phyloP scores from a whole-genome alignment of 2,797 vertebrate species.

The Rhodeus uyekii region DNA sequence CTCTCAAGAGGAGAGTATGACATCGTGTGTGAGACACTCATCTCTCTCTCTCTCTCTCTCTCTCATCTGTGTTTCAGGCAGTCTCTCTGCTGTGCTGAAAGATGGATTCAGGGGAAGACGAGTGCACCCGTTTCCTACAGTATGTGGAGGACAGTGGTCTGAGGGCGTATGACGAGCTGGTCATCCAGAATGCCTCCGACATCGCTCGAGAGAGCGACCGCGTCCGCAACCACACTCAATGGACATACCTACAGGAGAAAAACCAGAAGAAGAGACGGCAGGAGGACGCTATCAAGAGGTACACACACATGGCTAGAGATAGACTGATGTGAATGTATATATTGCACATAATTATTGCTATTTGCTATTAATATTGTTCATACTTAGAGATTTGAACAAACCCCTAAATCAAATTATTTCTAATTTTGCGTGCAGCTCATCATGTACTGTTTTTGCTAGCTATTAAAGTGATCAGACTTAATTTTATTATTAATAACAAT shows the following conservation, averaged over 20 bases:
- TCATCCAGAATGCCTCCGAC: constrained; percentile 92
- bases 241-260: constrained; percentile 94
- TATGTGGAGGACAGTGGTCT: constrained; percentile 95
- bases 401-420: not conserved
- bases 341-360: not conserved
- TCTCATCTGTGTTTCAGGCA: constrained; percentile 60
- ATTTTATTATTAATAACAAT: not conserved
- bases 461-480: not conserved
- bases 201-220: constrained; percentile 85
- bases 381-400: not conserved
- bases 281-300: constrained; percentile 95
- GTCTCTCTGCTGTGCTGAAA: constrained; percentile 76
- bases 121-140: constrained; percentile 88
- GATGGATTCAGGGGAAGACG: constrained; percentile 85
- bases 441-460: not conserved
- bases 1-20: constrained; percentile 13
- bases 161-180: constrained; percentile 90
- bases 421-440: not conserved
- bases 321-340: not conserved
- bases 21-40: constrained; percentile 3
- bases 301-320: not conserved
- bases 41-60: not conserved
- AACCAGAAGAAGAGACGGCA: constrained; percentile 91
- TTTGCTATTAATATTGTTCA: not conserved
- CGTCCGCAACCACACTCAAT: constrained; percentile 90